These are phyloP conservation scores for Lagenorhynchus albirostris DNA, from an alignment of 2,113 vertebrate genomes.

Conservation along the genomic window DNA sequence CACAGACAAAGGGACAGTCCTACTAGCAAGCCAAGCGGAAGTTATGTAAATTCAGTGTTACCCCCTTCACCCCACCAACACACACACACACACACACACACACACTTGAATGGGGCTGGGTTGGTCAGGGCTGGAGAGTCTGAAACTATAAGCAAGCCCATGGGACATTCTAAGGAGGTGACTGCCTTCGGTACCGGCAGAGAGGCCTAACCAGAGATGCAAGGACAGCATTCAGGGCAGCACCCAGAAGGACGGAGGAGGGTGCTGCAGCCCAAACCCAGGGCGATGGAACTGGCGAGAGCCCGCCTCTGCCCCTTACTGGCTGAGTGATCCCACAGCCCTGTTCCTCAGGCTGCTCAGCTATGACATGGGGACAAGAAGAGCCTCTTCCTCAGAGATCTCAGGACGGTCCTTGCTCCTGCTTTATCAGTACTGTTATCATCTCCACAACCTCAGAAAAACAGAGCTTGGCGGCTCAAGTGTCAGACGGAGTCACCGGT, in stretches of 20 bases:
- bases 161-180: neutral
- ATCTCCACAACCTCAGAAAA: neutral
- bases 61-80: accelerated
- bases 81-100: no score
- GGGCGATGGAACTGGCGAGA: neutral
- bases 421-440: neutral
- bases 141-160: neutral
- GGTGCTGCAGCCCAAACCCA: neutral
- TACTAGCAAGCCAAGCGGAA: neutral
- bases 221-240: neutral
- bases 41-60: neutral
- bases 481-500: neutral
- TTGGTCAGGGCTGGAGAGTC: neutral
- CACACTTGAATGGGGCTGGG: neutral
- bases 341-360: neutral
- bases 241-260: accelerated
- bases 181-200: neutral
- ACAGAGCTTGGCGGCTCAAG: neutral
- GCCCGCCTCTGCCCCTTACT: neutral
- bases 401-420: neutral
- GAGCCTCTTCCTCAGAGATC: neutral
- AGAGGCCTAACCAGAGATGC: neutral
- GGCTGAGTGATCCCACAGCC: neutral
- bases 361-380: neutral
- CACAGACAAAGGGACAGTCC: neutral